Conservation (phyloP, 2,888 invertebrate genomes). For the Furcula furcula region DNA sequence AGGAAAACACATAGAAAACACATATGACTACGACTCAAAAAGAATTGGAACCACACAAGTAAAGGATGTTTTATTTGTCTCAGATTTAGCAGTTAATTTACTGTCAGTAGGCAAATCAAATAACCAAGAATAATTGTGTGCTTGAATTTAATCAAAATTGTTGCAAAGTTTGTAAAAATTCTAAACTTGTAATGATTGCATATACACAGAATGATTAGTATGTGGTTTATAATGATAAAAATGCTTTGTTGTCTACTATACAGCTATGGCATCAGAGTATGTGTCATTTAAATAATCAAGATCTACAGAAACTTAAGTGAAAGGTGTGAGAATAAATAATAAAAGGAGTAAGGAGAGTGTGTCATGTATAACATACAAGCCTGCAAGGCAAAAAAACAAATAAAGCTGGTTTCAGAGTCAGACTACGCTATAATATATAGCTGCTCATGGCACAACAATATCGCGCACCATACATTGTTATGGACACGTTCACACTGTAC, state of each 20-base stretch:
- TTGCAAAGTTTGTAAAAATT: not conserved
- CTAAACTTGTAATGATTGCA: not conserved
- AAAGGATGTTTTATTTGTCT: not conserved
- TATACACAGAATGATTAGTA: not conserved
- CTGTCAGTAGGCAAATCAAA: not conserved
- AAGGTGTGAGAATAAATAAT: not conserved
- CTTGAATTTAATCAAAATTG: not conserved
- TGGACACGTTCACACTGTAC: too few species aligned
- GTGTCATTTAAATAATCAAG: not conserved
- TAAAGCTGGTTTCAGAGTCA: too few species aligned
- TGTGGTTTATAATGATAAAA: not conserved
- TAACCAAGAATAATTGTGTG: not conserved
- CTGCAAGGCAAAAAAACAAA: too few species aligned
- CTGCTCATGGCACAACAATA: too few species aligned
- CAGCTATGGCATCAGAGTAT: not conserved
- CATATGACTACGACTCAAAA: not conserved
- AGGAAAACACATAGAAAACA: not conserved
- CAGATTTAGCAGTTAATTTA: not conserved
- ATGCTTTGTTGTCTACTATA: not conserved
- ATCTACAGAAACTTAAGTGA: not conserved
- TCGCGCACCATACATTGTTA: too few species aligned
- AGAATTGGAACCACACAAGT: not conserved
- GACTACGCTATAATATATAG: too few species aligned
- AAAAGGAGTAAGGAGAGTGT: too few species aligned
- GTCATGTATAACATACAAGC: too few species aligned